These are phyloP conservation scores for Sus scrofa DNA, from an alignment of 2,113 vertebrate species.

Conservation along the genomic window DNA sequence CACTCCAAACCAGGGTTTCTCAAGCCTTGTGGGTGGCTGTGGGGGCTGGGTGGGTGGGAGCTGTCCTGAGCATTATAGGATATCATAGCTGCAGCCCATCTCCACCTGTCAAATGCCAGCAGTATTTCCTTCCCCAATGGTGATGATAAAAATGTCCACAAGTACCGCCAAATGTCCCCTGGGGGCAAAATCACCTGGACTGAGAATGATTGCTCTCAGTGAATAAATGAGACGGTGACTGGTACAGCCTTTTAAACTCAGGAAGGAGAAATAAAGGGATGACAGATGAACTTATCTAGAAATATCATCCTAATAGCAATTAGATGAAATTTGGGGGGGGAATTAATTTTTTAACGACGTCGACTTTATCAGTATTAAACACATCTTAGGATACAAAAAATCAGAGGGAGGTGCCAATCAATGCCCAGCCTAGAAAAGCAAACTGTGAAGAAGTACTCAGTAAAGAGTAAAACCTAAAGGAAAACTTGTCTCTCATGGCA, in stretches of 20 bases:
- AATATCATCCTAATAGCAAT: conserved; percentile 34
- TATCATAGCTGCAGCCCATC: not conserved
- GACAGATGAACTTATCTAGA: not conserved
- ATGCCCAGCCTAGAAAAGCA: not conserved
- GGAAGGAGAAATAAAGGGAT: not conserved
- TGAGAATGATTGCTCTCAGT: not conserved
- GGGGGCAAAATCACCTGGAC: not conserved
- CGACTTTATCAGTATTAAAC: not conserved
- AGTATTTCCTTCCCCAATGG: not conserved
- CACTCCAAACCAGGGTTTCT: not conserved
- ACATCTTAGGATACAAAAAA: not conserved
- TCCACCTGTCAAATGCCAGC: not conserved
- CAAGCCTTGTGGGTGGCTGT: not conserved
- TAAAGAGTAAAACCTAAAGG: not conserved
- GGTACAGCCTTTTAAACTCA: conserved; percentile 20
- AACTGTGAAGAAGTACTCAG: not conserved
- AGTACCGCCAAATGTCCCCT: not conserved
- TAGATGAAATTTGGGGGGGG: not conserved
- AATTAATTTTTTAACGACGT: not conserved
- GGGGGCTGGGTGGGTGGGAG: not conserved
- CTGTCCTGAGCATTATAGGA: accelerated
- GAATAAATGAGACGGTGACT: not conserved
- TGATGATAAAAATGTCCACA: not conserved
- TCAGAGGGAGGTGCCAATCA: not conserved
- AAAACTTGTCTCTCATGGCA: not conserved